Evolutionary conservation across 2,797 vertebrate genomes (phyloP).

Genomic region (Mormyrus proboscirostris): DNA sequence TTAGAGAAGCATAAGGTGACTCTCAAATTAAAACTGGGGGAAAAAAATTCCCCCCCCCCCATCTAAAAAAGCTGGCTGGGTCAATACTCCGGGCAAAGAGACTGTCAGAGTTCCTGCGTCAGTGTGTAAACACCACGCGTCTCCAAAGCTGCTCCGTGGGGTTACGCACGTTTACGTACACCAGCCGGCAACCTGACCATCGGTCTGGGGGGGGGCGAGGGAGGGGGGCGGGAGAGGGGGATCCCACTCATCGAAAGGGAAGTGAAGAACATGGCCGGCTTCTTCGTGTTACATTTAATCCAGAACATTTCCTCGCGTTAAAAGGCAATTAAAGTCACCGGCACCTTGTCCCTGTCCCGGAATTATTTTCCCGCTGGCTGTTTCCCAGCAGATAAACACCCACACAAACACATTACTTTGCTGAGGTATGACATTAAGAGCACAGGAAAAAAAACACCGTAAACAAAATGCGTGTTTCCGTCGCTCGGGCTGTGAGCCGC

Average conservation of each 20-base stretch:
- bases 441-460: slow-evolving; percentile 25
- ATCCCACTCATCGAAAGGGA: neutral
- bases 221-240: neutral
- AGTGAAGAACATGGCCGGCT: neutral
- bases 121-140: slow-evolving; percentile 5
- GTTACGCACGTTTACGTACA: neutral
- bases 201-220: neutral
- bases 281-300: neutral
- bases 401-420: slow-evolving; percentile 23
- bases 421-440: slow-evolving; percentile 18
- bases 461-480: slow-evolving; percentile 20
- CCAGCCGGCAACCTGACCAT: neutral
- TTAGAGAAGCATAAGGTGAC: neutral
- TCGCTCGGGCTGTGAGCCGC: slow-evolving; percentile 6
- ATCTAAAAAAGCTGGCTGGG: neutral
- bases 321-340: neutral
- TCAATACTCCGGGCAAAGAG: neutral
- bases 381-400: slow-evolving; percentile 23
- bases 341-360: neutral
- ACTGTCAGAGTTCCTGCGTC: neutral
- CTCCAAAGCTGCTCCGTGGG: slow-evolving; percentile 1
- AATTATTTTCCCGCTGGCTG: neutral
- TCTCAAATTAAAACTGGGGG: slow-evolving; percentile 6
- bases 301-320: neutral
- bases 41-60: neutral